These are phyloP conservation scores for Lycocorax pyrrhopterus DNA, from an alignment of 2,113 vertebrate species.

Conservation along the genomic window DNA sequence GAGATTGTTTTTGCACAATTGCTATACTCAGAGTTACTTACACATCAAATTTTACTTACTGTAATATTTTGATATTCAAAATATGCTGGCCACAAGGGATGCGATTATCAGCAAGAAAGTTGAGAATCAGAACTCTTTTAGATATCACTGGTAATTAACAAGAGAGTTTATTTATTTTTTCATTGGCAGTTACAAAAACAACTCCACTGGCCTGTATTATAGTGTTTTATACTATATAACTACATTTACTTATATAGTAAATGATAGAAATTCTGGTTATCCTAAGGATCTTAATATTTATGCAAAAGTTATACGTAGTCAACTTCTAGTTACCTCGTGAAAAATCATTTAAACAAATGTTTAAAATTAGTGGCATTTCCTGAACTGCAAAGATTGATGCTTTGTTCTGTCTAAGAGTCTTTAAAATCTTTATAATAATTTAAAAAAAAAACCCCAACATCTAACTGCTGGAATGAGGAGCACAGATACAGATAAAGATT, in stretches of 20 bases:
- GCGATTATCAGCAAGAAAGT: not conserved
- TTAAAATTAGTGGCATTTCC: not conserved
- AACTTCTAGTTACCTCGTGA: not conserved
- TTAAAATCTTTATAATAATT: not conserved
- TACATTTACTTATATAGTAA: not conserved
- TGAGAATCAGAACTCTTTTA: not conserved
- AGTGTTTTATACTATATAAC: not conserved
- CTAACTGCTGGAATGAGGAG: not conserved
- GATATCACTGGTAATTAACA: not conserved
- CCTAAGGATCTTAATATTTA: not conserved
- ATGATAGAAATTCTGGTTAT: not conserved
- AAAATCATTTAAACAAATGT: not conserved
- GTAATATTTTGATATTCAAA: not conserved
- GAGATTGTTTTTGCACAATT: not conserved
- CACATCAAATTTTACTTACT: not conserved
- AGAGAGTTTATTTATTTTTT: not conserved
- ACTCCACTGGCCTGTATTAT: not conserved
- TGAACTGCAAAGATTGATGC: not conserved
- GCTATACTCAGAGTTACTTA: not conserved
- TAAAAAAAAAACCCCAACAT: not conserved
- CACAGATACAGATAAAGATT: not conserved
- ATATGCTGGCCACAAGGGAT: not conserved
- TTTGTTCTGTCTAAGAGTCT: not conserved
- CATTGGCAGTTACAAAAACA: not conserved
- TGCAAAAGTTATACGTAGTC: not conserved